phyloP scores from a whole-genome alignment of 2,113 vertebrate genomes.

The Chinchilla lanigera region DNA sequence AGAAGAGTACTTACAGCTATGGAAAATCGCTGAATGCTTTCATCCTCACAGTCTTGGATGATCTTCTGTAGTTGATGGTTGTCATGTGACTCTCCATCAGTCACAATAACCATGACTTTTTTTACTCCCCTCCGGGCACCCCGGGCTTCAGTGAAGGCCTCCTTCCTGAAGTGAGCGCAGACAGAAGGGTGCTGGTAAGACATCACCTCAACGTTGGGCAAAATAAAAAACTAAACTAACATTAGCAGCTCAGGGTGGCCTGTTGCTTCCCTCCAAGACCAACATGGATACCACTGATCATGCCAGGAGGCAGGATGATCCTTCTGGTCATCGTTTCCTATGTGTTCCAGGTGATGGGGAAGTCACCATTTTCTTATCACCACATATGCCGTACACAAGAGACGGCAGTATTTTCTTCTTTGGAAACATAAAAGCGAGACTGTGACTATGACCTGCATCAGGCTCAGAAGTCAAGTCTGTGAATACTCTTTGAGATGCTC shows the following conservation, averaged over 20 bases:
- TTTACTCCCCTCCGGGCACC: conserved; percentile 94
- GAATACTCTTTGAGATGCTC: conserved; percentile 6
- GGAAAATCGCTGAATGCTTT: conserved; percentile 94
- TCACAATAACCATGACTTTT: conserved; percentile 98
- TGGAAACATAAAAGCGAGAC: background rate
- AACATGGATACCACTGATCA: background rate
- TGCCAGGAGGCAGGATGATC: background rate
- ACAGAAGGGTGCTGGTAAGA: conserved; percentile 23
- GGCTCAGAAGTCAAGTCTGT: background rate
- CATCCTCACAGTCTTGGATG: conserved; percentile 89
- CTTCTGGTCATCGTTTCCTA: background rate
- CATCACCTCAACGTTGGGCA: background rate
- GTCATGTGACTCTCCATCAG: conserved; percentile 98
- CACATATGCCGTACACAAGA: background rate
- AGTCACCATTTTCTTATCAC: background rate
- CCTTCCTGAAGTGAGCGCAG: conserved; percentile 86
- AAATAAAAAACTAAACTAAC: background rate
- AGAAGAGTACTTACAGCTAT: conserved; percentile 93
- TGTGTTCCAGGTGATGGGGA: background rate
- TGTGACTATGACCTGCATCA: background rate
- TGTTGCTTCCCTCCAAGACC: background rate
- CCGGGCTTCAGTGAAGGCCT: conserved; percentile 93
- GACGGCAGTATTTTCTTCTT: background rate
- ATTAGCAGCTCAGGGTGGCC: background rate
- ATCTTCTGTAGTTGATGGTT: conserved; percentile 87